Base-by-base conservation (phyloP, 2,113 vertebrate species). In the Trochalopteron elliotii region DNA sequence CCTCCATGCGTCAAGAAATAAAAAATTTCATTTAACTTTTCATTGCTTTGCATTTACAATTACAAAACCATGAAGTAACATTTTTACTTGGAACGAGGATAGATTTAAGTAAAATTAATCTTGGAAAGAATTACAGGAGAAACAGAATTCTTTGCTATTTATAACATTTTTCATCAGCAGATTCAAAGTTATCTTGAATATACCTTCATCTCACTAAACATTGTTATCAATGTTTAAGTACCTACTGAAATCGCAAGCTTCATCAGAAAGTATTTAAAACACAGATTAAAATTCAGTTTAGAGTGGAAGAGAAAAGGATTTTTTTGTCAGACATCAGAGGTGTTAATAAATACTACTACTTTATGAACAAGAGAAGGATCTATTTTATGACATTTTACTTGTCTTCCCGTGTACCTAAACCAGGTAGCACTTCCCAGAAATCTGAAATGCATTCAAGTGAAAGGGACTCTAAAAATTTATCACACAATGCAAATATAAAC, bases 261-360 rank as follows among this genome's bases (percentile, higher is more conserved):
- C 60, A 77, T 83, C 59, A 94, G 12, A 76, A 94, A 78, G 9
- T 70, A 95, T 91, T 81, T 93, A 68, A 97, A 97, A 97, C n/a
- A 80, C 6, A 59, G 37, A 94, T 56, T 68, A 70, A 94, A 96
- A 95, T 79, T 0, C 50, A 65, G 53, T 68, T 94, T 76, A 86
- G 42, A 87, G 12, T 45, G 20, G 37, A 83, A 39, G 21, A 85
- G 21, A 87, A 74, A 87, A 89, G 1, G 85, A 60, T 50, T 81
- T 81, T 47, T 71, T 72, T 81, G 60, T 94, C 33, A 89, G 57
- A 85, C 77, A 96, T 35, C 47, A 80, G 72, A 93, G 42, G n/a
- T 93, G 68, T 86, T 78, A 96, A 75, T 74, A 95, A 95, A 83
- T 28, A 63, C 22, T 89, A 42, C 15, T 40, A 75, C n/a, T 69